These are phyloP conservation scores for Suricata suricatta DNA, from an alignment of 2,113 vertebrate species.

Conservation along the genomic window DNA sequence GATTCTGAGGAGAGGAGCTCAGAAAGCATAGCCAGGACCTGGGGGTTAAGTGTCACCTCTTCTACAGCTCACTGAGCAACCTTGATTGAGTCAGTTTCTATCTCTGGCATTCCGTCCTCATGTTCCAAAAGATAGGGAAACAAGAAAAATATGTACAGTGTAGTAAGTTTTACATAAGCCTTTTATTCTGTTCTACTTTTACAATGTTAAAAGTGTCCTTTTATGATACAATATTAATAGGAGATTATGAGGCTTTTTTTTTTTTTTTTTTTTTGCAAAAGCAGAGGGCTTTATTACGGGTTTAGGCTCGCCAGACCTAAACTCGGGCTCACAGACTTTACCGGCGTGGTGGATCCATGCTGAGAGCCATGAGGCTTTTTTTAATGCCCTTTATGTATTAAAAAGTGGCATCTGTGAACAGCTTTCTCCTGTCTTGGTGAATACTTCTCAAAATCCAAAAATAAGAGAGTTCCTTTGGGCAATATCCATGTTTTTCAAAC, in stretches of 20 bases:
- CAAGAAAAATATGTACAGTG: conserved; percentile 44
- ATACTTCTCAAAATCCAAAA: conserved; percentile 27
- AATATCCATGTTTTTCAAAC: conserved; percentile 25
- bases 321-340: too few species aligned
- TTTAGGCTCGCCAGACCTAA: too few species aligned
- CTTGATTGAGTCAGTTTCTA: conserved; percentile 23
- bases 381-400: conserved; percentile 30
- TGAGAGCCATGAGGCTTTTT: neutral
- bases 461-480: neutral
- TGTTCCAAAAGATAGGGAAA: conserved; percentile 50
- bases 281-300: too few species aligned
- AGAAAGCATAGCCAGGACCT: neutral
- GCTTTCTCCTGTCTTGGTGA: neutral
- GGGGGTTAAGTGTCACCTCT: neutral
- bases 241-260: neutral
- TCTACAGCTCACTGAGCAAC: neutral
- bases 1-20: neutral
- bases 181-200: conserved; percentile 49
- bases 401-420: conserved; percentile 42
- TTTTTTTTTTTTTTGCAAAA: neutral
- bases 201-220: conserved; percentile 40
- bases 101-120: conserved; percentile 10
- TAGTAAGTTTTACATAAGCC: conserved; percentile 51
- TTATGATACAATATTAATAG: conserved; percentile 34
- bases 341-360: too few species aligned